These are phyloP conservation scores for Malurus leucopterus DNA, from an alignment of 2,797 vertebrate genomes.

Conservation along the genomic window DNA sequence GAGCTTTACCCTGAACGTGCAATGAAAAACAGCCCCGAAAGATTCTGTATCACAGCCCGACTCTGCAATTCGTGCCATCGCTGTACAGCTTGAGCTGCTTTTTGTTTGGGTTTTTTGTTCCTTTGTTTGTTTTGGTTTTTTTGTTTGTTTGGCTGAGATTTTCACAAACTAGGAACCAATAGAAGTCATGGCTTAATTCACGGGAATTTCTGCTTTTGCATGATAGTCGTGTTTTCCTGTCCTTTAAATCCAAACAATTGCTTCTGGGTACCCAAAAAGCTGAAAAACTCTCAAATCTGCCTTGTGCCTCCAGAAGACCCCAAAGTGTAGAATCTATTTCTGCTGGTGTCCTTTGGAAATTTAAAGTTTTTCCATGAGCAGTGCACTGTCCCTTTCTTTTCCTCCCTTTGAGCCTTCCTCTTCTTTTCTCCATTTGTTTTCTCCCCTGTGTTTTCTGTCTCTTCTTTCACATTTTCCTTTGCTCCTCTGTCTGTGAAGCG, in stretches of 20 bases:
- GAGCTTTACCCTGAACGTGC: neutral
- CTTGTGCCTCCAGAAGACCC: neutral
- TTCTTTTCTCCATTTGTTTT: neutral
- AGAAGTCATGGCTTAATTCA: neutral
- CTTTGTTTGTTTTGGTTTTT: neutral
- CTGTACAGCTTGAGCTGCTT: neutral
- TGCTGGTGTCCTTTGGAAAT: neutral
- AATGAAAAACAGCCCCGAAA: neutral
- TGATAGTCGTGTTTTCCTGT: neutral
- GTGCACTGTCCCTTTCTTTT: neutral
- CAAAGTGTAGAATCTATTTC: neutral
- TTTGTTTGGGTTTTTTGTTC: neutral
- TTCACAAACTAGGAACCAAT: neutral
- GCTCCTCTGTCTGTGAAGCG: neutral
- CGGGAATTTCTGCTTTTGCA: neutral
- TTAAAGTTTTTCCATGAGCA: neutral
- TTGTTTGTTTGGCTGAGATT: neutral
- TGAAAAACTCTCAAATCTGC: neutral
- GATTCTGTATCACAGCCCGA: neutral
- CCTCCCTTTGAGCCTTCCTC: neutral
- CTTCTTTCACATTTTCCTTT: neutral
- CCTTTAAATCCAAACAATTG: neutral
- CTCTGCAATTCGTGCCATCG: neutral
- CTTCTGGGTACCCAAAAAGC: neutral
- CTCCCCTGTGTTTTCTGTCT: neutral